A percentile compares a stretch with the other conserved stretches of the same genome.
phyloP scores from a whole-genome alignment of 2,797 vertebrate species.

The Amniataba percoides region DNA sequence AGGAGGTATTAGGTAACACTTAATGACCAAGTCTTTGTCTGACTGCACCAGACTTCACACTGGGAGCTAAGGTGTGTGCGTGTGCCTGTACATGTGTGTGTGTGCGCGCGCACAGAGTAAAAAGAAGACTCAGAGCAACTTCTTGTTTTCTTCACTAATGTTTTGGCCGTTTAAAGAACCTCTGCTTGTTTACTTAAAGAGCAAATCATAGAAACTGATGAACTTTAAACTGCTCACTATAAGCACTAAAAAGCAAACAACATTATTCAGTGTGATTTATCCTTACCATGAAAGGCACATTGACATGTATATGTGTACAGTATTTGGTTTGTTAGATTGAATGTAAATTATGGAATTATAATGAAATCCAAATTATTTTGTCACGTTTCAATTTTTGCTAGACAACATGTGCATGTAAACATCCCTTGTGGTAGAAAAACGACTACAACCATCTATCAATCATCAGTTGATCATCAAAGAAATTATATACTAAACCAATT shows the following conservation, averaged over 20 bases:
- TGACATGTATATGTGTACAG: not conserved
- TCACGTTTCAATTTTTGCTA: too few species aligned
- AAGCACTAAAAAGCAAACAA: not conserved
- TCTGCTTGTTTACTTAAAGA: not conserved
- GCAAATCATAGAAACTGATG: not conserved
- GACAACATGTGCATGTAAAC: not conserved
- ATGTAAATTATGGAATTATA: not conserved
- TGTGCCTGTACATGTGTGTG: not conserved
- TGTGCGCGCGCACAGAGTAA: too few species aligned
- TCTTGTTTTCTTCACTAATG: not conserved
- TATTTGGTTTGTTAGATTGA: too few species aligned
- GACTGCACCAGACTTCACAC: conserved; percentile 28
- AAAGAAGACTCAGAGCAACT: not conserved
- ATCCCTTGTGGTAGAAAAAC: not conserved
- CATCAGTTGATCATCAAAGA: not conserved
- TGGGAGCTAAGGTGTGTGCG: not conserved
- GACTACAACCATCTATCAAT: not conserved
- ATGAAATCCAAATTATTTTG: not conserved
- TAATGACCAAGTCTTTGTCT: conserved; percentile 52
- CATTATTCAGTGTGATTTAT: not conserved
- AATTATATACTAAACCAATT: not conserved
- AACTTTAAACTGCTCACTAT: not conserved
- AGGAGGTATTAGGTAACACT: conserved; percentile 40
- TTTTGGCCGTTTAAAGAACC: not conserved
- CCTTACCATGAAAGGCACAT: not conserved